Conservation (phyloP, 2,113 vertebrate species). For the Sinocyclocheilus maitianheensis region DNA sequence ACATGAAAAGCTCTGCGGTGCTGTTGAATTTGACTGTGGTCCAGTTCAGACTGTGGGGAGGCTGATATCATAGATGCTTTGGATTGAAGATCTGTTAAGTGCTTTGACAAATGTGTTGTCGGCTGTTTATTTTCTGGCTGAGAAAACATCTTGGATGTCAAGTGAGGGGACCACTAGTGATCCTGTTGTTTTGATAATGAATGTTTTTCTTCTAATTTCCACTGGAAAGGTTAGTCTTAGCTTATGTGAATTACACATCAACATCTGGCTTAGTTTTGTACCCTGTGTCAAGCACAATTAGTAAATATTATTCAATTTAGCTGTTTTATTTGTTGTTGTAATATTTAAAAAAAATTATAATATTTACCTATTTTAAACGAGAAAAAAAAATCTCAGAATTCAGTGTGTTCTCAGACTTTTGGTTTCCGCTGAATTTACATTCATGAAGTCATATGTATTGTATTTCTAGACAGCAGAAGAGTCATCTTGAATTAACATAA, state of each 20-base stretch:
- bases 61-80: conserved; percentile 33
- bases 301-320: neutral
- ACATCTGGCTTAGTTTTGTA: neutral
- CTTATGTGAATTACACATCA: neutral
- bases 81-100: conserved; percentile 26
- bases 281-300: neutral
- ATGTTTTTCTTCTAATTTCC: conserved; percentile 13
- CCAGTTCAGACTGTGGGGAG: conserved; percentile 4
- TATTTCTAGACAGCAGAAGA: neutral
- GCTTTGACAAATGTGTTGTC: conserved; percentile 37
- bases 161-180: neutral
- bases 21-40: conserved; percentile 21
- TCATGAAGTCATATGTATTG: neutral
- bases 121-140: conserved; percentile 23
- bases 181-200: conserved; percentile 22
- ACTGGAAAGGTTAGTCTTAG: conserved; percentile 13
- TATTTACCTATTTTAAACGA: too few relatives aligned
- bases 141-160: conserved; percentile 39
- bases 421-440: neutral
- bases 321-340: neutral
- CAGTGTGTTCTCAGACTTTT: neutral
- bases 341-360: too few relatives aligned
- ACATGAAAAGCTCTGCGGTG: conserved; percentile 25
- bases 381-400: neutral
- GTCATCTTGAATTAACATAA: conserved; percentile 1